Conservation (phyloP, 2,888 invertebrate genomes). For the Trimorus sp. region DNA sequence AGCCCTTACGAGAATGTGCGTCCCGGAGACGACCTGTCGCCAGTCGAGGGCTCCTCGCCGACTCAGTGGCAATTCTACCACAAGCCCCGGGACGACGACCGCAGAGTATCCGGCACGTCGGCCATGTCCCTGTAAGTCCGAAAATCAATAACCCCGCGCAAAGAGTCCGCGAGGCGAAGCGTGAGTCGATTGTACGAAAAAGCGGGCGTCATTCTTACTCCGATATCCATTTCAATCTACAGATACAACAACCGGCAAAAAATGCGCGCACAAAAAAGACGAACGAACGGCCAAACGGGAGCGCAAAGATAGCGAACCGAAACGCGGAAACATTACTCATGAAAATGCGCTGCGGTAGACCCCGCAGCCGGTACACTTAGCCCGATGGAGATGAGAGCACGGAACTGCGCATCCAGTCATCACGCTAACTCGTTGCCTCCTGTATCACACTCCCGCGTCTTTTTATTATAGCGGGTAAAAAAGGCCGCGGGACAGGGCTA, state of each 20-base stretch:
- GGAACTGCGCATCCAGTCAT: constrained; percentile 63
- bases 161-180: constrained; percentile 7
- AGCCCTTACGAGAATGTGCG: constrained; percentile 86
- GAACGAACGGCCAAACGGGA: constrained; percentile 36
- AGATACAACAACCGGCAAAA: constrained; percentile 52
- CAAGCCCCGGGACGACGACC: constrained; percentile 83
- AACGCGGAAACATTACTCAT: constrained; percentile 60
- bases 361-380: constrained; percentile 59
- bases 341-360: constrained; percentile 59
- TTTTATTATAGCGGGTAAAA: constrained; percentile 43
- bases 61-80: constrained; percentile 83
- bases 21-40: constrained; percentile 83
- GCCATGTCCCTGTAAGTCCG: constrained; percentile 84
- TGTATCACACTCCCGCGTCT: constrained; percentile 57
- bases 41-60: constrained; percentile 83
- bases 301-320: constrained; percentile 51
- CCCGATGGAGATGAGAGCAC: constrained; percentile 58
- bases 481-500: not conserved
- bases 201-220: constrained; percentile 21
- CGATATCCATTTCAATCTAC: constrained; percentile 43
- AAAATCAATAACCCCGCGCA: constrained; percentile 34
- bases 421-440: constrained; percentile 53
- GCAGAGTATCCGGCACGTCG: constrained; percentile 84
- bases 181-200: constrained; percentile 20
- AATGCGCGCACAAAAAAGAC: constrained; percentile 23